Evolutionary conservation across 2,113 vertebrate genomes (phyloP).

Genomic region (Toxotes jaculatrix): DNA sequence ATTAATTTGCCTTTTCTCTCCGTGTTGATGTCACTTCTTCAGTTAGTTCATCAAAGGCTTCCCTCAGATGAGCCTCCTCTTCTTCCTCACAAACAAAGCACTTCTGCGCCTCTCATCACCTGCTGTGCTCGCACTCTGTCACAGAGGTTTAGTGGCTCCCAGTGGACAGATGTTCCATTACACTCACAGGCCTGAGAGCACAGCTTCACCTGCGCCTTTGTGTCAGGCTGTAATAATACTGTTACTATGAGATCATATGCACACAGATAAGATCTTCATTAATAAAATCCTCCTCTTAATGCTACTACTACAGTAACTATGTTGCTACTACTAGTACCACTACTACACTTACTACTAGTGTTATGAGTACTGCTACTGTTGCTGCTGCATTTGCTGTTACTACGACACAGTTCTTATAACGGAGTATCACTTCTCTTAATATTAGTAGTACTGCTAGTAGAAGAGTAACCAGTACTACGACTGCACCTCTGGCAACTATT

Average conservation of each 20-base stretch:
- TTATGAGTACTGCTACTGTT: no score
- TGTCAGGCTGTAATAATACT: not conserved
- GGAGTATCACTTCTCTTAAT: no score
- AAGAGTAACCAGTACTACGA: no score
- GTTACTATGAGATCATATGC: not conserved
- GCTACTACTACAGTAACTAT: not conserved
- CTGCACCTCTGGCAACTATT: no score
- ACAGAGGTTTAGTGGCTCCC: conserved; percentile 65
- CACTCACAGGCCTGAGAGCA: not conserved
- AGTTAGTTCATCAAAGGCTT: conserved; percentile 58
- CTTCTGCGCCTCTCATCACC: conserved; percentile 27
- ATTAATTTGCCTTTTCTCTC: conserved; percentile 34
- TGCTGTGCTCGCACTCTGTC: not conserved
- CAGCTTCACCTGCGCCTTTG: no score
- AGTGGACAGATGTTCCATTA: conserved; percentile 48
- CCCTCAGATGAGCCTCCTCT: conserved; percentile 48
- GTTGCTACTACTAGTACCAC: no score
- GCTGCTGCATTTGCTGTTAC: no score
- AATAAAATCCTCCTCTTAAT: not conserved
- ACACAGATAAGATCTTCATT: not conserved
- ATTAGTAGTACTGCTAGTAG: no score
- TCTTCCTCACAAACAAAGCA: conserved; percentile 56
- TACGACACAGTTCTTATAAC: no score
- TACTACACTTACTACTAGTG: not conserved
- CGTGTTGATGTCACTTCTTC: conserved; percentile 23